Conservation (phyloP, 2,113 vertebrate genomes). For the Galbula dea region DNA sequence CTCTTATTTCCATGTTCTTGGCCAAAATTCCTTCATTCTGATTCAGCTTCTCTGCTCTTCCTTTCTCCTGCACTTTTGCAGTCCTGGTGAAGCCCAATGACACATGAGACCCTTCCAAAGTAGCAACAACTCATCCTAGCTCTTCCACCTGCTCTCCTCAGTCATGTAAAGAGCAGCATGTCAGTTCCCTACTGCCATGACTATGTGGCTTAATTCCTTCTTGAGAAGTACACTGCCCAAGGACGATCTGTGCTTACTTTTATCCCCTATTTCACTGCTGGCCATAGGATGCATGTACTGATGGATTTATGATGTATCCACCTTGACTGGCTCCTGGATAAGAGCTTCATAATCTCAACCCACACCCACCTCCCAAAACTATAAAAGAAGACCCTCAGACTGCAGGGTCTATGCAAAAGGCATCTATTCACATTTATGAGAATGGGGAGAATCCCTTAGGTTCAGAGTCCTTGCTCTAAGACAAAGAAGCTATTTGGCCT, state of each 20-base stretch:
- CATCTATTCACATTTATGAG: background rate
- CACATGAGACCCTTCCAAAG: background rate
- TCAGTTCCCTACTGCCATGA: background rate
- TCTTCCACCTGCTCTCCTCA: background rate
- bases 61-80: background rate
- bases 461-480: background rate
- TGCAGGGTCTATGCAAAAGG: background rate
- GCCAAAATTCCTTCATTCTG: background rate
- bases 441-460: background rate
- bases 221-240: background rate
- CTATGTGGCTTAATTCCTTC: background rate
- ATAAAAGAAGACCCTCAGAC: background rate
- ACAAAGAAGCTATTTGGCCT: background rate
- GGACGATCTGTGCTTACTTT: background rate
- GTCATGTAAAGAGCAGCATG: rapidly evolving
- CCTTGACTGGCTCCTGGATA: background rate
- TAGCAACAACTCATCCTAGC: background rate
- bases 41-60: background rate
- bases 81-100: background rate
- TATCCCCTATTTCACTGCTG: background rate
- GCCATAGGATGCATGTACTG: background rate
- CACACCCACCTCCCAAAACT: background rate
- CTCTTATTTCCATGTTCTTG: background rate
- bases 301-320: background rate
- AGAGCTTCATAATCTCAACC: background rate